A percentile compares a stretch with the other conserved stretches of the same genome.
Evolutionary conservation across 2,888 invertebrate genomes (phyloP).

Genomic region (Rhogogaster chlorosoma): DNA sequence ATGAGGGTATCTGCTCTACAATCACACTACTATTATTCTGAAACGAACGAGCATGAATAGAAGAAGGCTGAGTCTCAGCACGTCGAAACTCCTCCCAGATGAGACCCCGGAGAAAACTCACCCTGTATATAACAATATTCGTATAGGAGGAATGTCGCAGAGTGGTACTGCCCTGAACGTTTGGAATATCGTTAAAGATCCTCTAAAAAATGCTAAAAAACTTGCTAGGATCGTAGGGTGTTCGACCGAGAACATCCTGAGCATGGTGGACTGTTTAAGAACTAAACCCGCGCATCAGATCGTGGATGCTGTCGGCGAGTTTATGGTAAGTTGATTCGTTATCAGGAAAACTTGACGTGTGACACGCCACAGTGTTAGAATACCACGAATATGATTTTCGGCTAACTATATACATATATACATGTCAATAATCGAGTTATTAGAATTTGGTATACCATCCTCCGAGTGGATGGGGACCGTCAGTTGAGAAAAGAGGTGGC

Average conservation of each 20-base stretch:
- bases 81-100: too few species aligned
- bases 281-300: slow-evolving; percentile 81
- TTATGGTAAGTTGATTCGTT: slow-evolving; percentile 78
- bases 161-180: slow-evolving; percentile 86
- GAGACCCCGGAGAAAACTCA: too few species aligned
- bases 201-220: slow-evolving; percentile 81
- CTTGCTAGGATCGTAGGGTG: slow-evolving; percentile 82
- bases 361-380: too few species aligned
- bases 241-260: slow-evolving; percentile 79
- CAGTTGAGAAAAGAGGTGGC: slow-evolving; percentile 81
- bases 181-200: slow-evolving; percentile 77
- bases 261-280: slow-evolving; percentile 83
- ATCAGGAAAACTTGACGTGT: too few species aligned
- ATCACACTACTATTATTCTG: too few species aligned
- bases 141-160: slow-evolving; percentile 83
- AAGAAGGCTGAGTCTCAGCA: too few species aligned
- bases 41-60: too few species aligned
- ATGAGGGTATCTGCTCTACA: too few species aligned
- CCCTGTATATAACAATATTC: neutral
- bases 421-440: slow-evolving; percentile 59
- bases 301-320: slow-evolving; percentile 80
- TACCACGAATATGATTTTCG: too few species aligned
- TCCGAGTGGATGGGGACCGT: too few species aligned
- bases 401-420: too few species aligned
- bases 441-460: slow-evolving; percentile 87